Evolutionary conservation across 2,797 vertebrate genomes (phyloP).

Genomic region (Peromyscus nudipes): DNA sequence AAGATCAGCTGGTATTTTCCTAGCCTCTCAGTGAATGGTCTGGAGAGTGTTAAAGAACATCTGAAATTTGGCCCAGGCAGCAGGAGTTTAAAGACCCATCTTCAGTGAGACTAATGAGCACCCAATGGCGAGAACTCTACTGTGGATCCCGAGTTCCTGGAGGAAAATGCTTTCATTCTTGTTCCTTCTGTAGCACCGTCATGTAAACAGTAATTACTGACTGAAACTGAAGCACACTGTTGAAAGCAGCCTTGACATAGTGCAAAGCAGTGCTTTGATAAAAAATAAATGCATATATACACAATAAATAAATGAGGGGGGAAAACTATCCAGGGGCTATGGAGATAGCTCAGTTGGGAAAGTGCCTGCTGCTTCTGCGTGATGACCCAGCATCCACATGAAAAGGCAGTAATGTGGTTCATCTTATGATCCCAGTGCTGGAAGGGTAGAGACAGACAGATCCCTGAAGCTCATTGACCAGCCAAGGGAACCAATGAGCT

Average conservation of each 20-base stretch:
- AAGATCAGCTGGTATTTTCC: conserved; percentile 2
- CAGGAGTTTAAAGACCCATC: not conserved
- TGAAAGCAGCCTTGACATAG: not conserved
- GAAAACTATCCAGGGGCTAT: not conserved
- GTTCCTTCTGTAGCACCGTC: not conserved
- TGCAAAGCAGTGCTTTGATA: conserved; percentile 6
- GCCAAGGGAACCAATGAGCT: not conserved
- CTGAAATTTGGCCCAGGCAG: not conserved
- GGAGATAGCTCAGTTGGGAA: not conserved
- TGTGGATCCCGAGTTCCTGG: not conserved
- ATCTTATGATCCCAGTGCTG: not conserved
- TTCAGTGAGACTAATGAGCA: not conserved
- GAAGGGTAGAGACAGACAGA: not conserved
- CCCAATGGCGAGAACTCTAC: not conserved
- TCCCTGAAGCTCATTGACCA: not conserved
- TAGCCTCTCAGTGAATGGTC: not conserved
- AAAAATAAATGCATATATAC: not conserved
- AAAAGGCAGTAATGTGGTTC: not conserved
- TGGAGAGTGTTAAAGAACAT: not conserved
- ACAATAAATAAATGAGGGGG: too few species aligned
- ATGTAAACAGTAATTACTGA: not conserved
- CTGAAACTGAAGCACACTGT: not conserved
- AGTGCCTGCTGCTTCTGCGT: not conserved
- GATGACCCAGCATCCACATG: not conserved
- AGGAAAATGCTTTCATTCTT: not conserved